Evolutionary conservation across 2,888 invertebrate genomes (phyloP), one percentile per base, ranked within the genome.

Genomic region (Spatulosminthurus flaviceps): DNA sequence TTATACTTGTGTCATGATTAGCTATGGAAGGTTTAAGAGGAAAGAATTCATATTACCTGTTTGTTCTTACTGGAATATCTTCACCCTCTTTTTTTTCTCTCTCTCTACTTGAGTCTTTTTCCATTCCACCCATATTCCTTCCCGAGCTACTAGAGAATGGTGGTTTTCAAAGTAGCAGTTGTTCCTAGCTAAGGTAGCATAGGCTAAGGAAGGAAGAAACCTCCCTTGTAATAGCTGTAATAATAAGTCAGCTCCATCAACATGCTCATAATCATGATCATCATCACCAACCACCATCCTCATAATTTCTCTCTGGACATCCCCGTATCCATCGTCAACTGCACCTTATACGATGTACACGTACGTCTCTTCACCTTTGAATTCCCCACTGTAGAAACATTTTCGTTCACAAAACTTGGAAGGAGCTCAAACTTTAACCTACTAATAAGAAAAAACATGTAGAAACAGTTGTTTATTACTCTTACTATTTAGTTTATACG

Each of bases 261-360:
- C 60, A 74, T 60, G 42, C 29, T 60, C 26, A 74, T 74, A 60
- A 61, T 76, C 76, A 76, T 76, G 66, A 76, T 76, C 70, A 77
- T 77, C 77, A 77, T 77, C 77, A 70, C 77, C 77, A 77, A 77
- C 77, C 77, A 77, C 77, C 77, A 70, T 43, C 77, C 21, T 77
- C 77, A 77, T 77, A 77, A 77, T 70, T 77, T 34, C 77, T 70
- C n/a, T 51, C 42, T 77, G 69, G 60, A 69, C 77, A 22, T 77
- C 77, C 77, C 70, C 43, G 61, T n/a, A n/a, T 42, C 16, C 51
- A 51, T 19, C n/a, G 51, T 51, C 51, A 19, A 51, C 51, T 51
- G 51, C 13, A 64, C 24, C 26, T n/a, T 64, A n/a, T 24, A 19
- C 11, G 9, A 64, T 24, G 26, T n/a, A n/a, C n/a, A n/a, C n/a